Evolutionary conservation across 2,888 invertebrate species (phyloP).

Genomic region (Nomada goodeniana): DNA sequence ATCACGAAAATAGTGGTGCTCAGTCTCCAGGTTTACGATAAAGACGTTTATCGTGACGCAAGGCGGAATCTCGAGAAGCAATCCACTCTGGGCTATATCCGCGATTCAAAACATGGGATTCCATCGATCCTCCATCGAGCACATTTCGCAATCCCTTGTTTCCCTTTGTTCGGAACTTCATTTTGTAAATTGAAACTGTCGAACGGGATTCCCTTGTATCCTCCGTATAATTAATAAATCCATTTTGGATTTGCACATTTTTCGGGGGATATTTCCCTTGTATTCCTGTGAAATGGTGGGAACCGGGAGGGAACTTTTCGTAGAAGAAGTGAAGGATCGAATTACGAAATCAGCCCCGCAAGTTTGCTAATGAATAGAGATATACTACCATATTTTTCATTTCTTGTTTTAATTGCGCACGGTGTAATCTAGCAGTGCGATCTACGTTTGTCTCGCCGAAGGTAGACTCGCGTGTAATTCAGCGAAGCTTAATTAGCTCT

Average conservation of each 20-base stretch:
- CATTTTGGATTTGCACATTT: not conserved
- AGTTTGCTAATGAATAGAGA: slow-evolving; percentile 20
- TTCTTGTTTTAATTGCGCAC: not conserved
- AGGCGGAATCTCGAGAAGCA: slow-evolving; percentile 13
- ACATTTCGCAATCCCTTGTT: slow-evolving; percentile 29
- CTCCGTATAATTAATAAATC: not conserved
- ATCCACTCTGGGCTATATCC: slow-evolving; percentile 32
- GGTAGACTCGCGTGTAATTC: slow-evolving; percentile 45
- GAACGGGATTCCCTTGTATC: not conserved
- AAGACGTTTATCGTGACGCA: slow-evolving; percentile 17
- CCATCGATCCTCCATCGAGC: slow-evolving; percentile 21
- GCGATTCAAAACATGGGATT: slow-evolving; percentile 35
- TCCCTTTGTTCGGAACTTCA: slow-evolving; percentile 16
- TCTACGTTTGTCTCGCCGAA: slow-evolving; percentile 35
- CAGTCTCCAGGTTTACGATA: not conserved
- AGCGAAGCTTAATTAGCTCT: slow-evolving; percentile 41
- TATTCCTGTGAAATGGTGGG: too few species aligned
- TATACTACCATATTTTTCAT: not conserved
- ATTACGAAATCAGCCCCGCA: slow-evolving; percentile 11
- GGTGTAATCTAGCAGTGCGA: slow-evolving; percentile 25
- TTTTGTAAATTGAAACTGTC: slow-evolving; percentile 47
- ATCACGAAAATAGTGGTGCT: not conserved
- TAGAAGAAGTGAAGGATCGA: not conserved
- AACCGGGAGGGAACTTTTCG: too few species aligned
- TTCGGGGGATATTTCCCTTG: not conserved